Percentiles rank a stretch among this genome's conserved stretches.
phyloP scores from a whole-genome alignment of 1,140 invertebrate species.

The Apis laboriosa region DNA sequence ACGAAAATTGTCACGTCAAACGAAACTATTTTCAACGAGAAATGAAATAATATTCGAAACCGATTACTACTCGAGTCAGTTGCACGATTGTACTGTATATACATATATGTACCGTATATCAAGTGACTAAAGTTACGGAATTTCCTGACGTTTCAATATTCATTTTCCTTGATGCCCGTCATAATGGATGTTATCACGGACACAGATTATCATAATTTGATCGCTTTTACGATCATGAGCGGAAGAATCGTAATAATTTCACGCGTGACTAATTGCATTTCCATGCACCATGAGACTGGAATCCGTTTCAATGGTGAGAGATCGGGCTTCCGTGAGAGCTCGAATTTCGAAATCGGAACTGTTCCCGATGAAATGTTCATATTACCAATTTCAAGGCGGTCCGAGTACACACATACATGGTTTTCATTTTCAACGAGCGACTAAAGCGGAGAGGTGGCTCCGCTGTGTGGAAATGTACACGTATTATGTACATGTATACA shows the following conservation, averaged over 20 bases:
- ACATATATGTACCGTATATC: background rate
- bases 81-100: background rate
- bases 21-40: background rate
- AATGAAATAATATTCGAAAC: background rate
- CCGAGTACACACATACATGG: background rate
- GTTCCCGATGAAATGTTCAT: constrained; percentile 3
- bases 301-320: background rate
- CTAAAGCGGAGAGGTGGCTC: background rate
- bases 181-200: background rate
- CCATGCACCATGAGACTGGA: too few relatives aligned
- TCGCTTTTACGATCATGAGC: background rate
- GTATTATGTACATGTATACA: background rate
- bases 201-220: constrained; percentile 12
- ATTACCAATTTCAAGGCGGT: constrained; percentile 32
- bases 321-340: background rate
- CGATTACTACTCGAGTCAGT: background rate
- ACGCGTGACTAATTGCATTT: constrained; percentile 28
- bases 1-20: too few relatives aligned
- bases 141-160: constrained; percentile 17
- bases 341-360: constrained; percentile 24
- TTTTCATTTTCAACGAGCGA: constrained; percentile 19
- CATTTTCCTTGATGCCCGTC: background rate
- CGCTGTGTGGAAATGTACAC: background rate
- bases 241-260: constrained; percentile 8
- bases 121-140: constrained; percentile 5